Evolutionary conservation across 2,888 invertebrate species (phyloP).

Genomic region (Endotricha flammealis): DNA sequence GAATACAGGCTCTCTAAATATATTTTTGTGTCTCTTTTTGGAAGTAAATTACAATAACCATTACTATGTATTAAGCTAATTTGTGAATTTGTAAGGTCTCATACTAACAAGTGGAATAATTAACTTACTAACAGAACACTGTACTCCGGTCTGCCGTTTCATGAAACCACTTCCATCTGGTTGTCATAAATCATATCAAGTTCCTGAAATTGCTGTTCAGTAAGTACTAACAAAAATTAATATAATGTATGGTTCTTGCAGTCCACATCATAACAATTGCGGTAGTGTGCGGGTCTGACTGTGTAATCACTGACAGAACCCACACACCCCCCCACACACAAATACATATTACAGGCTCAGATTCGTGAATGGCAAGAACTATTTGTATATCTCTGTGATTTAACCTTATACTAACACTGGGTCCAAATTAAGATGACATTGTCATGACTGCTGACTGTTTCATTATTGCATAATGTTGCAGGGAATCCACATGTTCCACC

Average conservation of each 20-base stretch:
- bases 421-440: neutral
- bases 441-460: neutral
- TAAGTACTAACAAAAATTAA: conserved; percentile 46
- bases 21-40: too few species aligned
- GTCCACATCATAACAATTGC: too few species aligned
- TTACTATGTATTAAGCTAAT: conserved; percentile 2
- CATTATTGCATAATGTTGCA: conserved; percentile 52
- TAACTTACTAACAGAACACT: conserved; percentile 71
- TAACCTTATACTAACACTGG: conserved; percentile 1
- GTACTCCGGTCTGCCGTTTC: conserved; percentile 75
- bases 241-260: too few species aligned
- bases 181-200: conserved; percentile 60
- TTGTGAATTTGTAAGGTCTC: neutral
- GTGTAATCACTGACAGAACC: too few species aligned
- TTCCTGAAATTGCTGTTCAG: conserved; percentile 72
- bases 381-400: too few species aligned
- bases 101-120: conserved; percentile 41
- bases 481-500: conserved; percentile 88
- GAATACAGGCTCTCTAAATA: too few species aligned
- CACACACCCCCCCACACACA: too few species aligned
- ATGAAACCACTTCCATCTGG: conserved; percentile 66
- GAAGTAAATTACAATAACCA: too few species aligned
- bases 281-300: too few species aligned
- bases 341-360: too few species aligned
- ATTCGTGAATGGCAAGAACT: too few species aligned